These are phyloP conservation scores for Archocentrus centrarchus DNA, from an alignment of 2,113 vertebrate species.

Conservation along the genomic window DNA sequence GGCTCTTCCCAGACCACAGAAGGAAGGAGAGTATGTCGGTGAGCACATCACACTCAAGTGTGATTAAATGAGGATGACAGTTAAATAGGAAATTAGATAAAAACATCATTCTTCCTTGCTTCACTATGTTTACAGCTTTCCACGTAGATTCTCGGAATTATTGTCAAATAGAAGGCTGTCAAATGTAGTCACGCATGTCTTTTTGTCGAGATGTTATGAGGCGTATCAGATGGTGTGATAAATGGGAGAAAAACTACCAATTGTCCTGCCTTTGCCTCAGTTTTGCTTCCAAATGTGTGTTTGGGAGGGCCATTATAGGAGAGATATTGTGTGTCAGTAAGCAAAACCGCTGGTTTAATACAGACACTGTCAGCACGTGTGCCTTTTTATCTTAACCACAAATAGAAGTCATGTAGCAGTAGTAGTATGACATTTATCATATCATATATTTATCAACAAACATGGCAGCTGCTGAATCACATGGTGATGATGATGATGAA, in stretches of 20 bases:
- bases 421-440: background rate
- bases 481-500: background rate
- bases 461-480: background rate
- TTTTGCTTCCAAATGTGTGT: background rate
- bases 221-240: background rate
- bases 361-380: background rate
- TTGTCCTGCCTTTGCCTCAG: too few species aligned
- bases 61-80: background rate
- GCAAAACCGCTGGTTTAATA: background rate
- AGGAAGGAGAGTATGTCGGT: background rate
- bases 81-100: conserved; percentile 1
- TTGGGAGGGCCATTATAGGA: background rate
- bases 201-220: background rate
- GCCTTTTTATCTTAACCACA: background rate
- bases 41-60: background rate
- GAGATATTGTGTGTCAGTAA: background rate
- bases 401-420: background rate
- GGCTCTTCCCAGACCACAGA: background rate
- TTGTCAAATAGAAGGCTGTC: background rate
- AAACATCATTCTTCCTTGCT: background rate
- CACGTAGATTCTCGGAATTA: background rate
- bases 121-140: background rate
- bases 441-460: background rate
- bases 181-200: background rate
- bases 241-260: background rate